Conservation (phyloP, 2,797 vertebrate species). For the Phyllotis vaccarum region DNA sequence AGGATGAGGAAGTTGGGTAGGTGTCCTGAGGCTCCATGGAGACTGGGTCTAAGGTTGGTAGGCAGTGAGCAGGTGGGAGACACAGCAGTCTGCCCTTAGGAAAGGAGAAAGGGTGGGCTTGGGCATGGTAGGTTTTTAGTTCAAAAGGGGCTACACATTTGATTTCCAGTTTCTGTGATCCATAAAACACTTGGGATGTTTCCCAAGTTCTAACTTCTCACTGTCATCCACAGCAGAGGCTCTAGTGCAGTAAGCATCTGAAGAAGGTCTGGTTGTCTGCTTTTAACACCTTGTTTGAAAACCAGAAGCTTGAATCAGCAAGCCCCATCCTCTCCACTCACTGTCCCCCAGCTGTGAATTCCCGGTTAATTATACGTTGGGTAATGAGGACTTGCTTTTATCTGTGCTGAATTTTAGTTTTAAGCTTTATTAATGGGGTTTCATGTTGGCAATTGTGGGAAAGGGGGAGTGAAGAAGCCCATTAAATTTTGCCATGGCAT, state of each 20-base stretch:
- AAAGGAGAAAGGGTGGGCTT: background rate
- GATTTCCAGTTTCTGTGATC: conserved; percentile 21
- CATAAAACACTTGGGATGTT: background rate
- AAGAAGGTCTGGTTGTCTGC: background rate
- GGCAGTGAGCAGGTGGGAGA: background rate
- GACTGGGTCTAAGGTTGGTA: background rate
- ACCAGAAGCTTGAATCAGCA: conserved; percentile 73
- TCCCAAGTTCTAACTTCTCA: conserved; percentile 17
- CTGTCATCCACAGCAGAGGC: background rate
- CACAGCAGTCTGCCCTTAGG: background rate
- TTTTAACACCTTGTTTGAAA: conserved; percentile 76
- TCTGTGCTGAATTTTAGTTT: conserved; percentile 82
- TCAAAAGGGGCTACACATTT: background rate
- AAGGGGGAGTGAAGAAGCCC: conserved; percentile 65
- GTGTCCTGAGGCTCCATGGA: background rate
- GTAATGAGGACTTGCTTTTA: conserved; percentile 79
- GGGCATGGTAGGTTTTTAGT: background rate
- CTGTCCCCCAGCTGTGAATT: conserved; percentile 69
- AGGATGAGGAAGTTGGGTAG: background rate
- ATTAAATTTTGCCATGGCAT: conserved; percentile 70
- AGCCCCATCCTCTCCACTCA: conserved; percentile 61
- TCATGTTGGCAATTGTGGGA: conserved; percentile 76
- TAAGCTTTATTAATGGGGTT: conserved; percentile 81
- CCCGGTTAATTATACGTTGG: conserved; percentile 73
- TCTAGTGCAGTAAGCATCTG: background rate